A percentile compares a stretch with the other conserved stretches of the same genome.
Evolutionary conservation across 2,797 vertebrate species (phyloP).

Genomic region (Takifugu ocellatus): DNA sequence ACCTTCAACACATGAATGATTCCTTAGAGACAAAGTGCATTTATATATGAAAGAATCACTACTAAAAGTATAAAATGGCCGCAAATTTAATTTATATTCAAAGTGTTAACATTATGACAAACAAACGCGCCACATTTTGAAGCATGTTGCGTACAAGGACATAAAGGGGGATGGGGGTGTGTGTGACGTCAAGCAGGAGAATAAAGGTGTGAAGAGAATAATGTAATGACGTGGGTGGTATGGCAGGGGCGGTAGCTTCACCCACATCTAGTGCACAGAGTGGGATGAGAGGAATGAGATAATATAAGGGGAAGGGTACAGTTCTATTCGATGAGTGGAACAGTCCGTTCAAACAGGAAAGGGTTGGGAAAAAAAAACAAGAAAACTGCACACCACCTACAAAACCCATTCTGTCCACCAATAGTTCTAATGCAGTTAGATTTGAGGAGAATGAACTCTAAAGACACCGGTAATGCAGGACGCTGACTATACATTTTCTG

Average conservation of each 20-base stretch:
- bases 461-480: slow-evolving; percentile 18
- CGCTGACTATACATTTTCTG: slow-evolving; percentile 42
- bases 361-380: slow-evolving; percentile 14
- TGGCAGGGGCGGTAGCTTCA: slow-evolving; percentile 46
- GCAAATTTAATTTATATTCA: slow-evolving; percentile 9
- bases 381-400: slow-evolving; percentile 3
- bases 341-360: slow-evolving; percentile 24
- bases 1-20: slow-evolving; percentile 30
- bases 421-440: neutral
- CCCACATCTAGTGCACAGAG: slow-evolving; percentile 47
- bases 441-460: slow-evolving; percentile 4
- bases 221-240: slow-evolving; percentile 50
- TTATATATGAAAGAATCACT: slow-evolving; percentile 12
- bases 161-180: slow-evolving; percentile 20
- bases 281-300: slow-evolving; percentile 58
- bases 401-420: neutral
- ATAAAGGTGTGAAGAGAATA: slow-evolving; percentile 50
- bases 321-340: slow-evolving; percentile 40
- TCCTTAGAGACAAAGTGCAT: slow-evolving; percentile 25
- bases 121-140: slow-evolving; percentile 16
- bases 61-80: slow-evolving; percentile 14
- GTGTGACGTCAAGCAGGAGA: slow-evolving; percentile 36
- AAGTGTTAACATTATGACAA: slow-evolving; percentile 15
- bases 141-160: slow-evolving; percentile 18
- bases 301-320: slow-evolving; percentile 59